A percentile compares a stretch with the other conserved stretches of the same genome.
Evolutionary conservation across 2,113 vertebrate species (phyloP).

Genomic region (Anguilla rostrata): DNA sequence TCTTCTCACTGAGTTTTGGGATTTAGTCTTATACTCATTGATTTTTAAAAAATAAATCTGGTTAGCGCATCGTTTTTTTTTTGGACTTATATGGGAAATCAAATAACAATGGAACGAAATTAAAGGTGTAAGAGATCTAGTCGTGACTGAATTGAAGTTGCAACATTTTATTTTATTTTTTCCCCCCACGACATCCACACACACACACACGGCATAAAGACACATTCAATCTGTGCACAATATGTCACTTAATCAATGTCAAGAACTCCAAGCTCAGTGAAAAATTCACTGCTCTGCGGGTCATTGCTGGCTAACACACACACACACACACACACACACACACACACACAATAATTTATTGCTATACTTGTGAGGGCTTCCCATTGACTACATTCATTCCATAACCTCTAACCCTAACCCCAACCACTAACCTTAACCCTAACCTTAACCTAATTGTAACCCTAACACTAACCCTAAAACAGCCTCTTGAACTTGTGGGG

Average conservation of each 20-base stretch:
- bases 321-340: no score
- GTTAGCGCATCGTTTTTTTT: neutral
- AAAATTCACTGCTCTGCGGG: neutral
- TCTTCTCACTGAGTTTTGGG: neutral
- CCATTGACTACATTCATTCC: no score
- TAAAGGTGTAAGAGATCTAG: neutral
- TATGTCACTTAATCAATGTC: neutral
- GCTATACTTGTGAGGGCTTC: no score
- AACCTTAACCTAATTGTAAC: no score
- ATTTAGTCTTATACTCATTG: neutral
- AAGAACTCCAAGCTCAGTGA: neutral
- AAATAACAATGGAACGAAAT: neutral
- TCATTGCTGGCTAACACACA: no score
- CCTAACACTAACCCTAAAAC: no score
- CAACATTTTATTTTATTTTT: neutral
- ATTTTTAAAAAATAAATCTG: neutral
- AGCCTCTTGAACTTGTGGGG: no score
- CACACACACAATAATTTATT: no score
- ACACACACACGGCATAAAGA: neutral
- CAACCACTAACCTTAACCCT: no score
- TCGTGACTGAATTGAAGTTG: neutral
- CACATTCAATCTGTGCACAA: neutral
- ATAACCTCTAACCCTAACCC: no score
- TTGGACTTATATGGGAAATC: no score
- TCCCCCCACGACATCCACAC: neutral